Conservation (phyloP, 2,113 vertebrate genomes). For the Leucopsar rothschildi region DNA sequence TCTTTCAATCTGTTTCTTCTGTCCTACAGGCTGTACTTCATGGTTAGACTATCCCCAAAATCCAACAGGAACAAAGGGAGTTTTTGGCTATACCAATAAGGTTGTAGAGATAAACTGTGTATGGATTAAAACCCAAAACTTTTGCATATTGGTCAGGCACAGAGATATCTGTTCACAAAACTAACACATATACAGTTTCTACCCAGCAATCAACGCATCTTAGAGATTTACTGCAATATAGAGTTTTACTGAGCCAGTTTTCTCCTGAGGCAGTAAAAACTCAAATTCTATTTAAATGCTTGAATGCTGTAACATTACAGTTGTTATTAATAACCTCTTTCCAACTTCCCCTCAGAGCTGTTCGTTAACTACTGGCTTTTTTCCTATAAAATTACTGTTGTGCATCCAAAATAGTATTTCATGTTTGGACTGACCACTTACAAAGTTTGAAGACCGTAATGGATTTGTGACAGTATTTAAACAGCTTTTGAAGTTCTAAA, state of each 20-base stretch:
- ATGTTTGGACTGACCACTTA: not conserved
- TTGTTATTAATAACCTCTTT: not conserved
- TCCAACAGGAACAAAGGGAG: not conserved
- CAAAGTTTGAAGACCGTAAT: not conserved
- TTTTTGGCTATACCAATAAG: not conserved
- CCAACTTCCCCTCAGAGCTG: not conserved
- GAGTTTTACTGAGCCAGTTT: not conserved
- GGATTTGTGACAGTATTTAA: not conserved
- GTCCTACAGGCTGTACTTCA: not conserved
- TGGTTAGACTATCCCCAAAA: not conserved
- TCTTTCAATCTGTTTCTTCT: not conserved
- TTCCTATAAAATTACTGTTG: not conserved
- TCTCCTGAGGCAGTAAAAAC: not conserved
- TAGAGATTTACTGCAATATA: not conserved
- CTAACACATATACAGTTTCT: not conserved
- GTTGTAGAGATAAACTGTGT: rapidly evolving
- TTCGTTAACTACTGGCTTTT: not conserved
- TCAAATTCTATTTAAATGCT: not conserved
- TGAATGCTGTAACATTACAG: not conserved
- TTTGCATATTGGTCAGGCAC: not conserved
- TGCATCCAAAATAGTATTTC: not conserved
- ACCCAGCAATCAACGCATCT: not conserved
- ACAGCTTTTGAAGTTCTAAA: not conserved
- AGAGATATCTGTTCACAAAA: not conserved
- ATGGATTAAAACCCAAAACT: not conserved